Evolutionary conservation across 2,888 invertebrate genomes (phyloP), one percentile per base, ranked within the genome.

Genomic region (Argyra leucocephala): DNA sequence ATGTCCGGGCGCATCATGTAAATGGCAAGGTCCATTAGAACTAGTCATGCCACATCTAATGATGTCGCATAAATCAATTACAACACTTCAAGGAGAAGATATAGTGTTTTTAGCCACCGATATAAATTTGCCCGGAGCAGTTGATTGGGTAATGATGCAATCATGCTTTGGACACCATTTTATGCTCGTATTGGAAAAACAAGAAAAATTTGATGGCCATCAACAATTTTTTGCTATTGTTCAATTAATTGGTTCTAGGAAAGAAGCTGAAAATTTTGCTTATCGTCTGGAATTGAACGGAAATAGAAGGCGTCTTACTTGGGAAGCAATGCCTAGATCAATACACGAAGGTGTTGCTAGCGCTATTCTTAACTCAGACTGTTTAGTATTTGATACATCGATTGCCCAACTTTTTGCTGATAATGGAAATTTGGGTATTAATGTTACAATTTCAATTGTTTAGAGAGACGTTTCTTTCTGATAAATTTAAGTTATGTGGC

Each of bases 141-240:
- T 98, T 12, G 97, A 98, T 80, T 98, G 97, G 97, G 95, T 95
- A 4, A 99, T 99, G 99, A 99, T 99, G 98, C 99, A 99, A 82
- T 96, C 96, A 31, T 99, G 99, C 81, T 99, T 98, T 79, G 96
- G 95, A 66, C 96, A 96, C 77, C 95, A 98, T 80, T 99, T 99
- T 76, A 99, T 99, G 98, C 85, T 99, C 71, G 98, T 99, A 48
- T 84, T 99, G 63, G 99, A 99, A 78, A 98, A 98, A 78, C 96
- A 96, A 81, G 96, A 96, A 75, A 98, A 98, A 78, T 94, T 90
- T 79, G 96, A 98, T 82, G 96, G 94, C 1, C 93, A 93, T 76
- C 94, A 94, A 74, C 94, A 95, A 77, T 96, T 96, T 80, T 95
- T 94, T 83, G 99, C 99, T 23, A 97, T 99, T 75, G 99, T 99